Evolutionary conservation across 2,888 invertebrate genomes (phyloP), one percentile per base, ranked within the genome.

Genomic region (Stomorhina lunata): DNA sequence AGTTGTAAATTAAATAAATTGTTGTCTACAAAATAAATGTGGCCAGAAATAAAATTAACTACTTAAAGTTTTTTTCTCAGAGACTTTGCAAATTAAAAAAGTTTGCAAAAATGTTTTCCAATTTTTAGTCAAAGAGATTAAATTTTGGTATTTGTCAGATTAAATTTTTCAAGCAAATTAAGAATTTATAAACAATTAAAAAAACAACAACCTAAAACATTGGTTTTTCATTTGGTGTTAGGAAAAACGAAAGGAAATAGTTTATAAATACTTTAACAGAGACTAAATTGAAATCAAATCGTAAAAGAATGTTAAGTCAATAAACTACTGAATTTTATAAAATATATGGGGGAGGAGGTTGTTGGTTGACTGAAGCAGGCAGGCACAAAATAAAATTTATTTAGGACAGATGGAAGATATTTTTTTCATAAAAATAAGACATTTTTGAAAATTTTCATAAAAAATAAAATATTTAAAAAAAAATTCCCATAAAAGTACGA

Each of bases 241-340:
- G 32, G n/a, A 78, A 83, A 83, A 84, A 69, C 80, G 84, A 83
- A 83, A 81, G 84, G 81, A 76, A 82, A 82, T 75, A 50, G 45
- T 37, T 71, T 59, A 3, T 43, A 63, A 37, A 73, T 25, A 29
- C 55, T 37, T 20, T 43, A 71, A 59, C 29, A 27, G 5, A 37
- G 12, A 17, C 5, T 43, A 0, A 4, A 32, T n/a, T 25, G 50
- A 50, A 40, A 20, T 43, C 6, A 43, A 43, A 50, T 20, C 2
- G 29, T 6, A 22, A 37, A 43, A 25, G 53, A 43, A 66, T 34
- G 55, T n/a, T 48, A 66, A 20, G 15, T 2, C 9, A 37, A 53
- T 4, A 10, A 25, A 29, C 27, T n/a, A 12, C 15, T 43, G 12
- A 1, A 65, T 27, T 32, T 43, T n/a, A n/a, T 37, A 37, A 10